These are phyloP conservation scores for Cheilosia scutellata DNA, from an alignment of 2,888 invertebrate genomes.

Conservation along the genomic window DNA sequence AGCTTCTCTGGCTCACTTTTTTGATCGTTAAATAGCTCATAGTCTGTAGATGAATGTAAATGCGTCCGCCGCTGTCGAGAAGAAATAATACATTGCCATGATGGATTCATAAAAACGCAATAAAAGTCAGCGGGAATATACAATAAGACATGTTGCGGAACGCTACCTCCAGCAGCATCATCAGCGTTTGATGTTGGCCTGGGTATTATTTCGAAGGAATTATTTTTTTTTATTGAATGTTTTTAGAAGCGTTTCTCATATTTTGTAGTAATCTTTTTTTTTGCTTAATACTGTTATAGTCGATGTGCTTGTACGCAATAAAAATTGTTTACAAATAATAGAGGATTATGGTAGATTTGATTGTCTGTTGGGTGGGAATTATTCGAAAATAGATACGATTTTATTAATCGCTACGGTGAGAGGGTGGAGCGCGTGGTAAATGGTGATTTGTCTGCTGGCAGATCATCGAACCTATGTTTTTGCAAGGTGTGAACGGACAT, in stretches of 20 bases:
- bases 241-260: conserved; percentile 2
- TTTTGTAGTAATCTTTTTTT: neutral
- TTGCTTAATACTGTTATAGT: neutral
- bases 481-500: neutral
- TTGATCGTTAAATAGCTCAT: conserved; percentile 31
- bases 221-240: conserved; percentile 3
- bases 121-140: conserved; percentile 51
- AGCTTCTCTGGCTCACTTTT: conserved; percentile 35
- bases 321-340: conserved; percentile 52
- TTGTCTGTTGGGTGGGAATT: conserved; percentile 11
- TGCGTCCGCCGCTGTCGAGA: neutral
- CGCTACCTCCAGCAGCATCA: neutral
- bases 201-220: conserved; percentile 20
- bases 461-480: neutral
- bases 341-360: conserved; percentile 39
- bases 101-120: conserved; percentile 59
- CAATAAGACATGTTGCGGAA: conserved; percentile 20
- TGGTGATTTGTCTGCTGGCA: neutral
- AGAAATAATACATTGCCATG: conserved; percentile 25
- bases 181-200: conserved; percentile 20
- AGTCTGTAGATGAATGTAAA: conserved; percentile 12
- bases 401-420: neutral
- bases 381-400: conserved; percentile 15
- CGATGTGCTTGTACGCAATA: conserved; percentile 16
- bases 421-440: neutral